Percentiles rank a stretch among this genome's conserved stretches.
Conservation (phyloP, 2,797 vertebrate species). For the Spinus olivaceus region DNA sequence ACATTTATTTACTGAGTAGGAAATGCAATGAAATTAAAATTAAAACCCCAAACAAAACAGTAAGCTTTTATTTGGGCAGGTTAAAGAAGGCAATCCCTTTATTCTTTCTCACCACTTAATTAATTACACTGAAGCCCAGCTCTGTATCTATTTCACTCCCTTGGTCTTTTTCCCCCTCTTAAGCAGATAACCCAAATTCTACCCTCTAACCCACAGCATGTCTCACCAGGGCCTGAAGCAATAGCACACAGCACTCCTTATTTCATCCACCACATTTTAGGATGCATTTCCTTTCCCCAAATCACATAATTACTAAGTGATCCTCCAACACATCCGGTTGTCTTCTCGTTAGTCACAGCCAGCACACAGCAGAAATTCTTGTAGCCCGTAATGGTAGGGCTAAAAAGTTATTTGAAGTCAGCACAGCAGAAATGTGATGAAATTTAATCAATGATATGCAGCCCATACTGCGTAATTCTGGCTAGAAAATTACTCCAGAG, state of each 20-base stretch:
- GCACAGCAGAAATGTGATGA: not conserved
- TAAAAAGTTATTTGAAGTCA: not conserved
- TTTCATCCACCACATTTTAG: not conserved
- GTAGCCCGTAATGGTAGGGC: not conserved
- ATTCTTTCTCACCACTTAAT: not conserved
- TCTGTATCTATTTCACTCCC: not conserved
- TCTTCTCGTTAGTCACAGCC: not conserved
- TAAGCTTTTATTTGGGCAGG: not conserved
- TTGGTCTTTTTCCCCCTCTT: accelerated
- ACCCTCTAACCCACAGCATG: not conserved
- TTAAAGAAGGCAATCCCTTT: not conserved
- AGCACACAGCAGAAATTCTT: not conserved
- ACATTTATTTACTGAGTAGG: not conserved
- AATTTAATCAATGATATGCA: not conserved
- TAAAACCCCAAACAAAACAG: not conserved
- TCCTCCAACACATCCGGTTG: not conserved
- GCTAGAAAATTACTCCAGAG: not conserved
- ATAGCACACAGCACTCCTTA: not conserved
- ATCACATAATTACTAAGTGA: not conserved
- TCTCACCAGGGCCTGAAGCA: not conserved
- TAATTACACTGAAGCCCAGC: not conserved
- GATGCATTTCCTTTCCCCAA: constrained; percentile 33
- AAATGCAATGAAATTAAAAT: not conserved
- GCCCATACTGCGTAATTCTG: not conserved
- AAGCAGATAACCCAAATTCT: not conserved